Conservation (phyloP, 2,888 invertebrate genomes). For the Cryptops parisi region DNA sequence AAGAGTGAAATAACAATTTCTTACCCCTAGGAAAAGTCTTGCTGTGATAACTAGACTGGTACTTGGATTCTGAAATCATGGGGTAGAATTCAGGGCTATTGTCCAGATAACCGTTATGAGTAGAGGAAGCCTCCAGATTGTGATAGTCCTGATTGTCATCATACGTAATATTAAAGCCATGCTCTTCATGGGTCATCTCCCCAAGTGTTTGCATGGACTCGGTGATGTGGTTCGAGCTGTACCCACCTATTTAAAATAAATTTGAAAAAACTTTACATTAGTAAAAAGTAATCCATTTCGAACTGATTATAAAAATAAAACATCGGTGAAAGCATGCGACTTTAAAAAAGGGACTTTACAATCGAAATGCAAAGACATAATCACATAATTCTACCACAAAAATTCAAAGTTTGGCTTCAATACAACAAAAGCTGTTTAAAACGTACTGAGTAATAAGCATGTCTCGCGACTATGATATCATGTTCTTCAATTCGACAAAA, state of each 20-base stretch:
- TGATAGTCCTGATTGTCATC: constrained; percentile 17
- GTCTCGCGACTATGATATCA: no score
- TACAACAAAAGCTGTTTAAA: no score
- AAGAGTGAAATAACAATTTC: no score
- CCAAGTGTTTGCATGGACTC: constrained; percentile 17
- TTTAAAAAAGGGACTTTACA: neutral
- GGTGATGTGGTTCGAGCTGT: constrained; percentile 14
- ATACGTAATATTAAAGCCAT: constrained; percentile 11
- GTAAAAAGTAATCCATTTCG: neutral
- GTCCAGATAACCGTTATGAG: constrained; percentile 16
- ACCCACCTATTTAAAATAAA: constrained; percentile 6
- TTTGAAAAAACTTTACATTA: no score
- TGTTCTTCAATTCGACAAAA: no score
- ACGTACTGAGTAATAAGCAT: no score
- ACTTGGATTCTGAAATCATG: constrained; percentile 17
- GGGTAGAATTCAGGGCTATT: constrained; percentile 16
- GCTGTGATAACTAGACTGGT: constrained; percentile 13
- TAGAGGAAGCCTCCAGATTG: constrained; percentile 13
- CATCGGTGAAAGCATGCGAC: neutral
- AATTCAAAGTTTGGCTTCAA: no score
- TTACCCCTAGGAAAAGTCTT: constrained; percentile 15
- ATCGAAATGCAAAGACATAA: neutral
- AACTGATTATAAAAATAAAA: neutral
- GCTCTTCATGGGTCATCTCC: constrained; percentile 15
- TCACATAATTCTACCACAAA: no score